These are phyloP conservation scores for Phalacrocorax brasilianus DNA, from an alignment of 2,113 vertebrate species.

Conservation along the genomic window DNA sequence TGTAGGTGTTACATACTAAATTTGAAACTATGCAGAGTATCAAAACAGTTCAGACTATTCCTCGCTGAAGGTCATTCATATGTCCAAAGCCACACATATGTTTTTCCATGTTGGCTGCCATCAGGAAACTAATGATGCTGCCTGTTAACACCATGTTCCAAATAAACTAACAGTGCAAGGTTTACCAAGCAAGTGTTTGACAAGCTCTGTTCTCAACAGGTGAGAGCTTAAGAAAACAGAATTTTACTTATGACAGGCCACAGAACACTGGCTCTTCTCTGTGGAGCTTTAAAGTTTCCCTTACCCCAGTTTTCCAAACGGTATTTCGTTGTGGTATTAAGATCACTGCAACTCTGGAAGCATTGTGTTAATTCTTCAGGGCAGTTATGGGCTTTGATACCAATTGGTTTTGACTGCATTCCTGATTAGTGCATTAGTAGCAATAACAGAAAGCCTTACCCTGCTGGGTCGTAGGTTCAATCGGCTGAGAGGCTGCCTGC, in stretches of 20 bases:
- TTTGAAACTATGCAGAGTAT: not conserved
- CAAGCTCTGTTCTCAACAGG: not conserved
- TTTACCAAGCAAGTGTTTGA: not conserved
- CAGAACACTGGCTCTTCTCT: rapidly evolving
- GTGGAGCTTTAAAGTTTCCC: not conserved
- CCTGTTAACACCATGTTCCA: not conserved
- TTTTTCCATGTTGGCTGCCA: not conserved
- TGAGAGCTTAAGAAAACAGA: not conserved
- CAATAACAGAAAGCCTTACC: constrained; percentile 82
- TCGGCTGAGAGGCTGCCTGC: constrained; percentile 83
- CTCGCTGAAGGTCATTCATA: not conserved
- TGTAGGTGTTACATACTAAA: not conserved
- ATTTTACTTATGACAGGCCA: not conserved
- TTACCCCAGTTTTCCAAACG: not conserved
- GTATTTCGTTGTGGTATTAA: not conserved
- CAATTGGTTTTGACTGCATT: not conserved
- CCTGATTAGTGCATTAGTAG: constrained; percentile 63
- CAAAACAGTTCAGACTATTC: not conserved
- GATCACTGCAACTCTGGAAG: constrained; percentile 10
- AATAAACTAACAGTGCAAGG: not conserved
- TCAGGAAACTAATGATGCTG: not conserved
- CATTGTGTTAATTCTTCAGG: not conserved
- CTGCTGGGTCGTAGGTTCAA: constrained; percentile 81
- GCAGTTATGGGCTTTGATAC: not conserved
- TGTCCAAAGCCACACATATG: not conserved